Conservation (phyloP, 1,140 invertebrate genomes). For the Ceratina calcarata region DNA sequence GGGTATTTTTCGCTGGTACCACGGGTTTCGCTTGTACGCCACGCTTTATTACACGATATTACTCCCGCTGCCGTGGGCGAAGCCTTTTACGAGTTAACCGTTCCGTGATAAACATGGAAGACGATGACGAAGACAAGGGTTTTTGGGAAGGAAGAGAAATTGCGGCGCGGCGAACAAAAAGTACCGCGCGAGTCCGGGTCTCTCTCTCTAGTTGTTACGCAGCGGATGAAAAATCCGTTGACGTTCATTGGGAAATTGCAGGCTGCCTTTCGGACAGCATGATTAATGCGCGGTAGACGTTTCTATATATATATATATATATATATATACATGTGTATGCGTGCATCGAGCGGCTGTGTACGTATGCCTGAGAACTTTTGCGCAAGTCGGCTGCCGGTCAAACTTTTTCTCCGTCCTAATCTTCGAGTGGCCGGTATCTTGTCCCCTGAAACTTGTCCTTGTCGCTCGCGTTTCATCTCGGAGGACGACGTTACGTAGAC, state of each 20-base stretch:
- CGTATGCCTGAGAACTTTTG: slow-evolving; percentile 44
- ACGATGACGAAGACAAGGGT: slow-evolving; percentile 19
- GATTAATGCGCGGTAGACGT: slow-evolving; percentile 63
- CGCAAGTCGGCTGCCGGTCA: not conserved
- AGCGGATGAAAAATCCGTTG: slow-evolving; percentile 65
- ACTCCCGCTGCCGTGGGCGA: slow-evolving; percentile 53
- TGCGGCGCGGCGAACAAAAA: slow-evolving; percentile 25
- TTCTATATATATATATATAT: not conserved
- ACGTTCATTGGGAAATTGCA: slow-evolving; percentile 69
- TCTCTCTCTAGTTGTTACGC: not conserved
- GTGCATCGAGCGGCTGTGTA: slow-evolving; percentile 16
- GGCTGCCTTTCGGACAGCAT: slow-evolving; percentile 58
- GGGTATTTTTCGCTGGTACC: slow-evolving; percentile 42
- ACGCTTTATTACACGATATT: slow-evolving; percentile 60
- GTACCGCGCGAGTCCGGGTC: slow-evolving; percentile 3
- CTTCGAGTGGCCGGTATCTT: too few relatives aligned
- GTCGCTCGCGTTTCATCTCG: too few relatives aligned
- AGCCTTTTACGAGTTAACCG: slow-evolving; percentile 62
- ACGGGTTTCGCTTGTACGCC: slow-evolving; percentile 37
- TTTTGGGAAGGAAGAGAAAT: not conserved
- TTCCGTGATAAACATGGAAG: slow-evolving; percentile 26
- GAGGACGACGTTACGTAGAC: too few relatives aligned
- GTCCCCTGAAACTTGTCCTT: too few relatives aligned
- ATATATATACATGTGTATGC: slow-evolving; percentile 50
- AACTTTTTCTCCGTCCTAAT: slow-evolving; percentile 33